Percentiles rank a stretch among this genome's conserved stretches.
Evolutionary conservation across 2,888 invertebrate species (phyloP).

Genomic region (Brachyptera risi): DNA sequence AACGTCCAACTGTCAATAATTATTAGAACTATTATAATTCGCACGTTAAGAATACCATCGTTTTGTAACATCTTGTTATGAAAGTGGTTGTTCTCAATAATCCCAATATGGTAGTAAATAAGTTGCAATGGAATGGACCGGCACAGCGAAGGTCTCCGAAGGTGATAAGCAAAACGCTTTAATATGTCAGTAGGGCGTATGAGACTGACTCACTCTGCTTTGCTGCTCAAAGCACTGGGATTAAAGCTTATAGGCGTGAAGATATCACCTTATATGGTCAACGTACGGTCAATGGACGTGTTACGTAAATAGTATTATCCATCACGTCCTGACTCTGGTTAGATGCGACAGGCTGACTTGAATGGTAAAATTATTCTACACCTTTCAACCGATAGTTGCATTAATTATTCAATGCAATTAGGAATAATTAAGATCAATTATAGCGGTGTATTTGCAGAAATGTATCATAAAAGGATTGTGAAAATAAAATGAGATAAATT

Average conservation of each 20-base stretch:
- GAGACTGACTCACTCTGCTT: constrained; percentile 8
- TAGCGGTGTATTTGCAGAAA: too few species aligned
- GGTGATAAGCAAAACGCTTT: constrained; percentile 6
- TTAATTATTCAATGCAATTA: too few species aligned
- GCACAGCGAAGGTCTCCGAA: background rate
- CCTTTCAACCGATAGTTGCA: background rate
- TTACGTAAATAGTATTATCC: background rate
- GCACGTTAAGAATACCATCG: background rate
- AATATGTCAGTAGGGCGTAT: constrained; percentile 16
- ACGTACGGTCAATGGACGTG: constrained; percentile 2
- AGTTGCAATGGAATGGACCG: constrained; percentile 5
- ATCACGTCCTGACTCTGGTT: too few species aligned
- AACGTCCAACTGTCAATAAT: too few species aligned
- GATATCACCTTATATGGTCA: constrained; percentile 8
- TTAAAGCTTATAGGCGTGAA: constrained; percentile 1
- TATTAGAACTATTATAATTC: background rate
- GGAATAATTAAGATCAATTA: too few species aligned
- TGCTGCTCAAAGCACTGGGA: too few species aligned
- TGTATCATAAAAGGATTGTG: too few species aligned
- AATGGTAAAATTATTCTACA: background rate
- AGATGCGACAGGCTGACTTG: too few species aligned
- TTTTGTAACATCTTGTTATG: constrained; percentile 2
- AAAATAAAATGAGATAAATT: too few species aligned
- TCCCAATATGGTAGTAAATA: constrained; percentile 6
- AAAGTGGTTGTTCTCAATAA: constrained; percentile 17